phyloP scores from a whole-genome alignment of 2,113 vertebrate genomes.

The Lagopus leucura region DNA sequence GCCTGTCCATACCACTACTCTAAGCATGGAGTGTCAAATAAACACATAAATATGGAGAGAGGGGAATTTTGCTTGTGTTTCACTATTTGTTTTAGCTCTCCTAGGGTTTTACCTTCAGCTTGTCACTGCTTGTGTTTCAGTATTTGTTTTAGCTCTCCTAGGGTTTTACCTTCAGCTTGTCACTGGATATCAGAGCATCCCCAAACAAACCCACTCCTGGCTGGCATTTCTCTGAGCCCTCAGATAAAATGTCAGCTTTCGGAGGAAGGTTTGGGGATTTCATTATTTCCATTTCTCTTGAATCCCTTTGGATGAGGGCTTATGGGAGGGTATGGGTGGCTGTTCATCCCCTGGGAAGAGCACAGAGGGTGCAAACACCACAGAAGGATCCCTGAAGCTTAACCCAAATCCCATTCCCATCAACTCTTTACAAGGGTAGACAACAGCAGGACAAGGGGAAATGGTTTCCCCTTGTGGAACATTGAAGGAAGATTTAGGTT shows the following conservation, averaged over 20 bases:
- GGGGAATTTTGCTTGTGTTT: neutral
- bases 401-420: fast-evolving
- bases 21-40: neutral
- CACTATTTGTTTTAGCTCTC: neutral
- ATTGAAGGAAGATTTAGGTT: too few species aligned
- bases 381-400: neutral
- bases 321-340: neutral
- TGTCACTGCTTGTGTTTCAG: neutral
- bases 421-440: too few species aligned
- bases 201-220: neutral
- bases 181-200: neutral
- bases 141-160: fast-evolving
- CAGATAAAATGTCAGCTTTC: neutral
- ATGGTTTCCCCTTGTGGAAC: too few species aligned
- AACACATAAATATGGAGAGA: neutral
- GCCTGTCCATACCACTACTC: neutral
- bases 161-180: neutral
- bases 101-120: neutral
- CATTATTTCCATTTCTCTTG: neutral
- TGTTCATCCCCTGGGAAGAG: neutral
- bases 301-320: neutral
- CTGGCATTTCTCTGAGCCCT: neutral
- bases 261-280: neutral
- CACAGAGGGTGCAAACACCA: neutral
- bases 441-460: too few species aligned